Percentiles rank a stretch among this genome's conserved stretches.
phyloP scores from a whole-genome alignment of 2,797 vertebrate genomes.

The Calcarius lapponicus region DNA sequence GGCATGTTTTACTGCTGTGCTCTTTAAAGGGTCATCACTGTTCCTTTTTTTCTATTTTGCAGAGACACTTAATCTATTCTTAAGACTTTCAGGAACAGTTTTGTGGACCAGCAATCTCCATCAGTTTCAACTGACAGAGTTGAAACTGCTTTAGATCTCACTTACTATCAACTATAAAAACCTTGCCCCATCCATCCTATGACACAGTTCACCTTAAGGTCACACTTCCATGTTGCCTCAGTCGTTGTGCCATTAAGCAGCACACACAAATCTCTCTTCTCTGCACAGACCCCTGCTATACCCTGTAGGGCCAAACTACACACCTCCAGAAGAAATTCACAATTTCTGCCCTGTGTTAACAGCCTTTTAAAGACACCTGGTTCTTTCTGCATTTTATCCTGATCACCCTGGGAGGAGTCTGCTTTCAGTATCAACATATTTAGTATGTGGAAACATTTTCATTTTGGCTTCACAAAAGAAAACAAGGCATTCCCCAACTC shows the following conservation, averaged over 20 bases:
- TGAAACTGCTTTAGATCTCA: not conserved
- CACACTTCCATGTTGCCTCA: not conserved
- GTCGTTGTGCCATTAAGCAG: not conserved
- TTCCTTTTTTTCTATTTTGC: not conserved
- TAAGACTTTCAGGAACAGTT: not conserved
- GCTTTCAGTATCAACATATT: not conserved
- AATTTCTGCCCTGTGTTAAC: not conserved
- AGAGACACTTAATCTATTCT: not conserved
- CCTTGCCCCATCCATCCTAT: not conserved
- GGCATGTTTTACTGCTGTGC: not conserved
- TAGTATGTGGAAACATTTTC: fast-evolving
- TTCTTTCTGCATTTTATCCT: not conserved
- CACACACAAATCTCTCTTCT: not conserved
- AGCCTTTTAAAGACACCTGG: not conserved
- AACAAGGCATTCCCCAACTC: not conserved
- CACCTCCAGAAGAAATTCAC: not conserved
- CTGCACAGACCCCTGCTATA: not conserved
- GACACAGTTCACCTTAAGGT: not conserved
- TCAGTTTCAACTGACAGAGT: not conserved
- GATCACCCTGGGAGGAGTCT: not conserved
- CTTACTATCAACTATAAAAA: not conserved
- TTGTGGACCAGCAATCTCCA: not conserved
- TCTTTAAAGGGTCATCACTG: not conserved
- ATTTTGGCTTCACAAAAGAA: not conserved
- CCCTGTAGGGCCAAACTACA: not conserved